Evolutionary conservation across 1,140 invertebrate genomes (phyloP), one percentile per base, ranked within the genome.

Genomic region (honey bee (Apis mellifera)): DNA sequence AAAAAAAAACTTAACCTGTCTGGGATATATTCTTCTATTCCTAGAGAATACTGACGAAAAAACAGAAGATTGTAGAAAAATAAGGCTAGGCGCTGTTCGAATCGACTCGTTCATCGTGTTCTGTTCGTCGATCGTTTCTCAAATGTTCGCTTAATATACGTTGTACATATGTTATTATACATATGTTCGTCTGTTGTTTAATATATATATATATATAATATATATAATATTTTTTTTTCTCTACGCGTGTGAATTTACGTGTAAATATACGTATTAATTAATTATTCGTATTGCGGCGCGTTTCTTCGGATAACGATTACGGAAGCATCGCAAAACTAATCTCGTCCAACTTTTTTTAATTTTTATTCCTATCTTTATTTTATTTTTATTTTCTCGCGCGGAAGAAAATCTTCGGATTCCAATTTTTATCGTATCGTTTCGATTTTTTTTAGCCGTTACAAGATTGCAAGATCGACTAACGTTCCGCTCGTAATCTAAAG

Each of bases 51-150:
- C 91, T 92, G 90, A 89, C 88, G 85, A 86, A 76, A 85, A 65
- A 93, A 92, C 91, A 85, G 85, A 93, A 91, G 86, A 88, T 72
- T 89, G 92, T 93, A 93, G 92, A 93, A 93, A 93, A 93, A 93
- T 93, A 93, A 93, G 89, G 92, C 92, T 91, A 92, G 89, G 89
- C 89, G 86, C 85, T 92, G 77, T 89, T 68, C 89, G 84, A 84
- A 81, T 89, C 84, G 80, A 87, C 69, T 70, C 0, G 15, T 73
- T 62, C 60, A 26, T 62, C 23, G 23, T 62, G 23, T 62, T n/a
- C 23, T 62, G 60, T 42, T 42, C 62, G 42, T 71, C 69, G 62
- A 54, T 69, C 66, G 23, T 32, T 76, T 32, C 1, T 57, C 19
- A 26, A 23, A 70, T 66, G 11, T 69, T 23, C 50, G 26, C 26